phyloP scores from a whole-genome alignment of 53 echinoderm and acorn worm species.

The Temnopleurus reevesii region DNA sequence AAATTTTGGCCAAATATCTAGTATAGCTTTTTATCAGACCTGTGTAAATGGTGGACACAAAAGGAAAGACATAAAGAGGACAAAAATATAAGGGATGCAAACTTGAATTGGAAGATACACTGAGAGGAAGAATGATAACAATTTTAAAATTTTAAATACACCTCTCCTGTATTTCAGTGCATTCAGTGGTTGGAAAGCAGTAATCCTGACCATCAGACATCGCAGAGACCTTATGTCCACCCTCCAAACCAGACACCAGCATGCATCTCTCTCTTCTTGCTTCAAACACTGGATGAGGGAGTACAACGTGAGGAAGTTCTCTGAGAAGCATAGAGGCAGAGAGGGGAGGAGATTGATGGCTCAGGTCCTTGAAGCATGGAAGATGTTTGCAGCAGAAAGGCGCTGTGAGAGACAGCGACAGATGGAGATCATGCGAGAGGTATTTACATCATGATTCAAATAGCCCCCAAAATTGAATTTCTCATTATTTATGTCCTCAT shows the following conservation, averaged over 20 bases:
- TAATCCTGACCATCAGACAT: neutral
- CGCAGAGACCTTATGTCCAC: neutral
- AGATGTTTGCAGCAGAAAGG: neutral
- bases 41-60: too few relatives aligned
- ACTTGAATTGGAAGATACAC: too few relatives aligned
- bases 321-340: neutral
- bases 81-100: too few relatives aligned
- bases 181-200: constrained; percentile 29
- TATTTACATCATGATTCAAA: too few relatives aligned
- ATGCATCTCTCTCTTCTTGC: neutral
- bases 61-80: too few relatives aligned
- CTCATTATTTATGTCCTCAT: too few relatives aligned
- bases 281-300: constrained; percentile 33
- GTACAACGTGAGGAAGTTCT: constrained; percentile 20
- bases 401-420: neutral
- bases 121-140: too few relatives aligned
- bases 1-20: too few relatives aligned
- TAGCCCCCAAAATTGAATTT: too few relatives aligned
- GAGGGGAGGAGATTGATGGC: neutral
- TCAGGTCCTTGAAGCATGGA: constrained; percentile 1
- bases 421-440: constrained; percentile 1
- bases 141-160: neutral
- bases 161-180: neutral
- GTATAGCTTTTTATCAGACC: too few relatives aligned
- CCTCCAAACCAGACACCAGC: constrained; percentile 1